Percentiles rank a stretch among this genome's conserved stretches.
These are phyloP conservation scores for Leptarthrus brevirostris DNA, from an alignment of 2,888 invertebrate genomes.

Conservation along the genomic window DNA sequence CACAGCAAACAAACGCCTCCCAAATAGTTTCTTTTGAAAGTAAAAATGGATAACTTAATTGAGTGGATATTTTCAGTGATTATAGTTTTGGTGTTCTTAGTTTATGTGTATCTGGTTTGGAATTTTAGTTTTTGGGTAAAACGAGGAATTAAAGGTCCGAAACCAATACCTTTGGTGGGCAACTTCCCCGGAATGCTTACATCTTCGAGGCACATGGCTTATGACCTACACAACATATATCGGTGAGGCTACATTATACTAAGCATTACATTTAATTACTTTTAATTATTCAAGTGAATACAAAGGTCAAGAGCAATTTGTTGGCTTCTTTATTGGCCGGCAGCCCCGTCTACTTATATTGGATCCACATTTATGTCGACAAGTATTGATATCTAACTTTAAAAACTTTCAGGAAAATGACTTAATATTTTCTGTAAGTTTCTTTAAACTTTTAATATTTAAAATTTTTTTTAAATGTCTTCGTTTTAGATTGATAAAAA, in stretches of 20 bases:
- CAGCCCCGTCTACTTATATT: slow-evolving; percentile 63
- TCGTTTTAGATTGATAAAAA: slow-evolving; percentile 62
- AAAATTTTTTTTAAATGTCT: background rate
- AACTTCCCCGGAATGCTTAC: slow-evolving; percentile 60
- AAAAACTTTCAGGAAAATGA: slow-evolving; percentile 64
- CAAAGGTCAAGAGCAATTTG: slow-evolving; percentile 60
- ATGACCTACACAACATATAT: slow-evolving; percentile 65
- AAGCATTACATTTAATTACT: too few relatives aligned
- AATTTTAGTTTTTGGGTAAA: slow-evolving; percentile 65
- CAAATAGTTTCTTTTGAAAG: too few relatives aligned
- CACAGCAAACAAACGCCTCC: too few relatives aligned
- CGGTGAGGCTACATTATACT: slow-evolving; percentile 61
- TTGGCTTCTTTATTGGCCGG: slow-evolving; percentile 65
- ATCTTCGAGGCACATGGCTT: slow-evolving; percentile 59
- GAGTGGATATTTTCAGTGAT: background rate
- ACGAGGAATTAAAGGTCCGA: slow-evolving; percentile 62
- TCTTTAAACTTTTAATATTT: slow-evolving; percentile 39
- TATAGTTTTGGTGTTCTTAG: background rate
- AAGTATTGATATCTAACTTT: slow-evolving; percentile 66
- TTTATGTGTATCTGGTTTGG: slow-evolving; percentile 54
- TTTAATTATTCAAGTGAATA: slow-evolving; percentile 60
- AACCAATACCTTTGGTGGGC: slow-evolving; percentile 62
- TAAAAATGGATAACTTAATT: too few relatives aligned
- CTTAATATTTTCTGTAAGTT: slow-evolving; percentile 56
- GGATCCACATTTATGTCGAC: slow-evolving; percentile 62